These are phyloP conservation scores for Ochotona curzoniae DNA, from an alignment of 2,113 vertebrate species.

Conservation along the genomic window DNA sequence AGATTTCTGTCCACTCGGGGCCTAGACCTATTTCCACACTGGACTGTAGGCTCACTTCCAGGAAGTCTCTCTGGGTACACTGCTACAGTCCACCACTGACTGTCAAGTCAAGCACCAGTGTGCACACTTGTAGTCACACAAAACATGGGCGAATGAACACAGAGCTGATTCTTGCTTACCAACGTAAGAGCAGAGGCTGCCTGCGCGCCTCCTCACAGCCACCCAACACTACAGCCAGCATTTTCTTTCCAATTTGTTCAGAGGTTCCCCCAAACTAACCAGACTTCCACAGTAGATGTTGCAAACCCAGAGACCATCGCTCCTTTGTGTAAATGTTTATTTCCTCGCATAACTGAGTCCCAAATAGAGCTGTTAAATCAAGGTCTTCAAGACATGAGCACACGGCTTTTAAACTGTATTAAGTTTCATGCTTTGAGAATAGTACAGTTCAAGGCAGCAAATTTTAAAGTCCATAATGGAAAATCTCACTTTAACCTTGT, in stretches of 20 bases:
- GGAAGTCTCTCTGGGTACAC: neutral
- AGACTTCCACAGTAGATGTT: neutral
- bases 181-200: neutral
- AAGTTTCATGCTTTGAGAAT: constrained; percentile 48
- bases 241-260: neutral
- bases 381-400: neutral
- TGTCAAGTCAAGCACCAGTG: neutral
- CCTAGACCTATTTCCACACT: neutral
- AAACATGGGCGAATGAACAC: neutral
- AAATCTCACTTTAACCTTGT: neutral
- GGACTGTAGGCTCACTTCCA: neutral
- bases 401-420: constrained; percentile 23
- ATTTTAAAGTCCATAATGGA: neutral
- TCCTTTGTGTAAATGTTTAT: constrained; percentile 36
- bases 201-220: neutral
- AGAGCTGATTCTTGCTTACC: neutral
- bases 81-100: neutral
- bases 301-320: neutral
- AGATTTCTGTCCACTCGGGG: neutral
- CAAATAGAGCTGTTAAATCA: constrained; percentile 35
- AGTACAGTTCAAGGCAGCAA: constrained; percentile 10
- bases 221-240: neutral
- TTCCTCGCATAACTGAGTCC: constrained; percentile 9
- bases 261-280: neutral
- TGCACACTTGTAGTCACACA: neutral